Conservation (phyloP, 1,140 invertebrate genomes). For the Dinothrombium tinctorium region DNA sequence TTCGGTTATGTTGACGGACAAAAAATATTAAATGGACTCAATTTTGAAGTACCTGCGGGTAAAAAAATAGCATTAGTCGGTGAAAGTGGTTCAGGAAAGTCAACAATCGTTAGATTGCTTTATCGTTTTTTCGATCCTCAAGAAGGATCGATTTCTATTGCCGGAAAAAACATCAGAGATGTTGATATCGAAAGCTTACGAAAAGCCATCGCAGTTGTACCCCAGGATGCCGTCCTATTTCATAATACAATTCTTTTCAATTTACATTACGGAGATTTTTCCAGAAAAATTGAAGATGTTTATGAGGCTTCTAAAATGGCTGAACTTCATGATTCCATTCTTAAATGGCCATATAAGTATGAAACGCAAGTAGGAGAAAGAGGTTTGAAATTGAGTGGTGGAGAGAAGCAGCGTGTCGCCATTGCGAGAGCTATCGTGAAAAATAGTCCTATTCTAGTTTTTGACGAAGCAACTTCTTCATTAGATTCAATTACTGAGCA, state of each 20-base stretch:
- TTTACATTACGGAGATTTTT: conserved; percentile 75
- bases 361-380: conserved; percentile 46
- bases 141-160: conserved; percentile 54
- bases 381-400: conserved; percentile 24
- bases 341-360: conserved; percentile 70
- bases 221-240: conserved; percentile 92
- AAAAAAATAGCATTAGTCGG: conserved; percentile 95
- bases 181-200: conserved; percentile 69
- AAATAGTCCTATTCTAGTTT: conserved; percentile 76
- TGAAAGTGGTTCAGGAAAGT: conserved; percentile 90
- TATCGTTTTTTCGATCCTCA: conserved; percentile 89
- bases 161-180: conserved; percentile 55
- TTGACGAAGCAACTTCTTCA: conserved; percentile 95
- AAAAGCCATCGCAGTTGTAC: conserved; percentile 71
- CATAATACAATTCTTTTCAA: conserved; percentile 93
- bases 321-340: conserved; percentile 71
- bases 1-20: conserved; percentile 69
- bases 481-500: conserved; percentile 95
- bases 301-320: conserved; percentile 69
- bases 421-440: conserved; percentile 93
- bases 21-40: conserved; percentile 58
- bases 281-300: conserved; percentile 44
- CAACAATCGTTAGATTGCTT: conserved; percentile 75
- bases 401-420: conserved; percentile 87
- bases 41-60: conserved; percentile 68